Evolutionary conservation across 2,113 vertebrate genomes (phyloP).

Genomic region (Macaca fascicularis): T2T-MFA8v1.1 NC_088381.1:115818001-115818500

Average conservation of each 20-base stretch:
- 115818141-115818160: neutral
- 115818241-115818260: neutral
- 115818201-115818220: neutral
- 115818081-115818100: neutral
- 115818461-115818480: neutral
- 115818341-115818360: neutral
- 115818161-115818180: neutral
- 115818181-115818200: neutral
- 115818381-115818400: neutral
- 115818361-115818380: neutral
- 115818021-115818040: neutral
- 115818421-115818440: neutral
- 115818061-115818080: neutral
- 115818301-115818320: fast-evolving
- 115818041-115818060: neutral
- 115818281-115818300: neutral
- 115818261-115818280: neutral
- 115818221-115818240: neutral
- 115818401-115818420: neutral
- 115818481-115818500: neutral
- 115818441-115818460: neutral
- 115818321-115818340: neutral
- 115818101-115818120: neutral
- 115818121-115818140: neutral
- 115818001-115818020: neutral